phyloP scores from a whole-genome alignment of 2,113 vertebrate species.

The Otis tarda region DNA sequence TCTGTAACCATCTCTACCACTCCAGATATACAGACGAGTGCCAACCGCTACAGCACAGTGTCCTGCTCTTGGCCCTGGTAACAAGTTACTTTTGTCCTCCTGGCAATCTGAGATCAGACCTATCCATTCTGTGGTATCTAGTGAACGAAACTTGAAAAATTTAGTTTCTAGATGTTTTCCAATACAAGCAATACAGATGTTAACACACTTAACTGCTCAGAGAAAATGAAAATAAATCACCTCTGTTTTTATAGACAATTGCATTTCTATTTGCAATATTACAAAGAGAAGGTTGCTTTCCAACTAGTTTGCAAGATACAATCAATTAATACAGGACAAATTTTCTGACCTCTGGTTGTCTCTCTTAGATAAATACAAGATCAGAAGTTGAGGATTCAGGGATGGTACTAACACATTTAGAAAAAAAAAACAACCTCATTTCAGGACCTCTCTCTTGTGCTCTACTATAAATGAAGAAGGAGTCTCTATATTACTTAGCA shows the following conservation, averaged over 20 bases:
- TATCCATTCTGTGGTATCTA: slow-evolving; percentile 90
- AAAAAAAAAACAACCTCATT: neutral
- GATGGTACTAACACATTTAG: neutral
- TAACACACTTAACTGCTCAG: neutral
- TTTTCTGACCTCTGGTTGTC: neutral
- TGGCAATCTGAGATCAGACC: slow-evolving; percentile 79
- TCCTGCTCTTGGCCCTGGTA: slow-evolving; percentile 89
- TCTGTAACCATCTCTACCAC: slow-evolving; percentile 92
- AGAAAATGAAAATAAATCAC: neutral
- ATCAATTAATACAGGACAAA: neutral
- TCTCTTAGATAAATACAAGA: neutral
- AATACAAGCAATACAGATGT: slow-evolving; percentile 1
- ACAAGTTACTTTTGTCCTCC: slow-evolving; percentile 80
- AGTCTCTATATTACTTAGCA: neutral
- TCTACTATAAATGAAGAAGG: neutral
- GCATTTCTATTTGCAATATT: neutral
- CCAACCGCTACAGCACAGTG: slow-evolving; percentile 89
- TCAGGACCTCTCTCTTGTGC: neutral
- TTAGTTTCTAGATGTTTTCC: slow-evolving; percentile 17
- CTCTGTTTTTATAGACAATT: neutral
- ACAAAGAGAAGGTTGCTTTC: neutral
- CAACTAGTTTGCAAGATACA: neutral
- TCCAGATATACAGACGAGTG: slow-evolving; percentile 96
- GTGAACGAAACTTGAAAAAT: slow-evolving; percentile 14
- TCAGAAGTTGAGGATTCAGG: neutral